phyloP scores from a whole-genome alignment of 2,888 invertebrate species.

The Microplitis deprimator region DNA sequence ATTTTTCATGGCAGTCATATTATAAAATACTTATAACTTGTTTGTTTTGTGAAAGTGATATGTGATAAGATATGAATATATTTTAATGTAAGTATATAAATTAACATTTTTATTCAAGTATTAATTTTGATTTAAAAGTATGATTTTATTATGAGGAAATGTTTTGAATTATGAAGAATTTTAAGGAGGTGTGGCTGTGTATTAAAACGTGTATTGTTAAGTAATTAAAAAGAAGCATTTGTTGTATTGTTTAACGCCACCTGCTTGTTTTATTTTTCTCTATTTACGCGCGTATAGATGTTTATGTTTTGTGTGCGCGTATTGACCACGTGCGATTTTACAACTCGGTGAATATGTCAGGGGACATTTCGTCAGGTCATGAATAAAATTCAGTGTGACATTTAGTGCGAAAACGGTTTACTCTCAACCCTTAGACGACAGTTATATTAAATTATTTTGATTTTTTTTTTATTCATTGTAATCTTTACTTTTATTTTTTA shows the following conservation, averaged over 20 bases:
- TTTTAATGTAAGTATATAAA: slow-evolving; percentile 28
- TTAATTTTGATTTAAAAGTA: not conserved
- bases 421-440: slow-evolving; percentile 4
- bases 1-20: slow-evolving; percentile 57
- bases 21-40: slow-evolving; percentile 43
- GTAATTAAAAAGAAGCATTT: slow-evolving; percentile 68
- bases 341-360: slow-evolving; percentile 64
- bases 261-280: slow-evolving; percentile 64
- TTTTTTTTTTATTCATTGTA: not conserved
- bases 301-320: not conserved
- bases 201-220: slow-evolving; percentile 61
- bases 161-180: slow-evolving; percentile 34
- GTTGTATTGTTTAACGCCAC: slow-evolving; percentile 62
- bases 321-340: slow-evolving; percentile 60
- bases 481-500: no score
- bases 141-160: not conserved
- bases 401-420: slow-evolving; percentile 50
- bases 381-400: slow-evolving; percentile 39
- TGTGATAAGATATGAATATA: slow-evolving; percentile 2
- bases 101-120: not conserved
- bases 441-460: slow-evolving; percentile 17
- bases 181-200: slow-evolving; percentile 63
- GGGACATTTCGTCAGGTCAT: slow-evolving; percentile 27
- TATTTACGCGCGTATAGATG: not conserved
- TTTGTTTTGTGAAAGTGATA: not conserved